Base-by-base conservation (phyloP, 2,797 vertebrate genomes). In the Taenioides sp. region DNA sequence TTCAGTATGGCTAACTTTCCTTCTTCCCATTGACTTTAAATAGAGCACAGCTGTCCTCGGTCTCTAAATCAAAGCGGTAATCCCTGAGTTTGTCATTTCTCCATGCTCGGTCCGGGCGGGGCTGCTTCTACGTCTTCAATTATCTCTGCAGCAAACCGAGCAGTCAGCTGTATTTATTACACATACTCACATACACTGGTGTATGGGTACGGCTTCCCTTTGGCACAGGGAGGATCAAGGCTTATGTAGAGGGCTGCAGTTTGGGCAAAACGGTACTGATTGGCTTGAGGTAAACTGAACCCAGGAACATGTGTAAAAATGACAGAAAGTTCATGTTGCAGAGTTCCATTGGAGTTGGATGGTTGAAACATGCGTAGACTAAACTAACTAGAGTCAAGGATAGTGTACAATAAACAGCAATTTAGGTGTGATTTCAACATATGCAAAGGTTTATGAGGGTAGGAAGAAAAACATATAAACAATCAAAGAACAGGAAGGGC, bases 61-160 rank as follows among this genome's bases (percentile, higher is more conserved):
- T 69, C 54, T 71, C 62, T 75, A 75, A 71, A 76, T 87, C 73
- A 78, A 65, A 74, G 70, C 66, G 52, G 58, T 68, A 81, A 78
- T 85, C 69, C 79, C 71, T n/a, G 52, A 70, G 47, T 86, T 79
- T 73, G 61, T 71, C 66, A 79, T 74, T 78, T 79, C 71, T 17
- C 57, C 25, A 75, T 71, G 40, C 71, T 63, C 71, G 79, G 79
- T 76, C 50, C 70, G 81, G 75, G 76, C 67, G 70, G 66, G 63
- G 62, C 50, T 75, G 34, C 74, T 84, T 69, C 31, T 59, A n/a
- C 28, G 40, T 59, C 59, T 81, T 67, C 63, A 77, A 77, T 74
- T 69, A 70, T 50, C 31, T 60, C 63, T 20, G 7, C 0, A 9
- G 31, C 57, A 59, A 34, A 23, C 76, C 55, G 77, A 60, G 67